Evolutionary conservation across 2,888 invertebrate genomes (phyloP), one percentile per base, ranked within the genome.

Genomic region (Ophion obscuratus): DNA sequence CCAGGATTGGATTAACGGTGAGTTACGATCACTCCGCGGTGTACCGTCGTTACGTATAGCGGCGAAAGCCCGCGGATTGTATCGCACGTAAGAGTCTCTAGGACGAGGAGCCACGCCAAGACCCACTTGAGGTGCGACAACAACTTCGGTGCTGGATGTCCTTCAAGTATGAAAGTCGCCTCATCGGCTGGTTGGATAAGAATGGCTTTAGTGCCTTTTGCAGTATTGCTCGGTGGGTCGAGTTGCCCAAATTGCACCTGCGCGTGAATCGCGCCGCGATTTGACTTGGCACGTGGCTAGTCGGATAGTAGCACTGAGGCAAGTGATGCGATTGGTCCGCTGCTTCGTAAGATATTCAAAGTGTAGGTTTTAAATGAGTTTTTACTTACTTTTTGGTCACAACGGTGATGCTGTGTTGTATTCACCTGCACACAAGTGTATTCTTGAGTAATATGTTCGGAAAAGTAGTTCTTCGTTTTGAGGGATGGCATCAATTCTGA

Each of bases 1-100:
- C 64, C 81, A 81, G 91, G 91, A 91, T 92, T 92, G 91, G 92
- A 92, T 92, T 92, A 92, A 90, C 89, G 73, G 87, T 90, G 92
- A 92, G 90, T 92, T 92, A 92, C 90, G 91, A 89, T 89, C 84
- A 84, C 87, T 83, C 74, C 61, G 53, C 53, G 36, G 68, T 59
- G 64, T 64, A 73, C 81, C 68, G 62, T 75, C 61, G 20, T 62
- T 62, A 24, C 36, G 27, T 64, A 53, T 53, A 40, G 24, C n/a
- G 36, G 14, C 53, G 73, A 59, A 62, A 27, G 59, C 9, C 44
- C 24, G 31, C 20, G 59, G 36, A n/a, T 20, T 64, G 47, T 36
- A 40, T 5, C 67, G 10, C 10, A 27, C 36, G n/a, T 3, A 6
- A 14, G 27, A 66, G 53, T 31, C 66, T 80, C 64, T 73, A 17